A percentile compares a stretch with the other conserved stretches of the same genome.
phyloP scores from a whole-genome alignment of 2,888 invertebrate species.

The Eupithecia centaureata region DNA sequence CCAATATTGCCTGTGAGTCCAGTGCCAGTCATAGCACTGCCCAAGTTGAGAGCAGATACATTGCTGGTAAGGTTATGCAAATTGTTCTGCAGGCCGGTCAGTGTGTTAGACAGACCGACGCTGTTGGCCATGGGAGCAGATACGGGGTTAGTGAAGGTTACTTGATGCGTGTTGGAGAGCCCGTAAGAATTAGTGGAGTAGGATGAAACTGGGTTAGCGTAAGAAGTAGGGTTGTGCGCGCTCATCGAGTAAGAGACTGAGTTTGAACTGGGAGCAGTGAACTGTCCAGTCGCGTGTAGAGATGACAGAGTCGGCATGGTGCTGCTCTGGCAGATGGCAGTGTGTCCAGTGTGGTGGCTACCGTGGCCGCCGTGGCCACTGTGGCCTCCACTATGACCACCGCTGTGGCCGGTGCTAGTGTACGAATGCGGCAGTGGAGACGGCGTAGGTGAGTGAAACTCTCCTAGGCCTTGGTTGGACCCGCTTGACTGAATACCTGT shows the following conservation, averaged over 20 bases:
- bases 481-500: conserved; percentile 86
- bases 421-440: conserved; percentile 84
- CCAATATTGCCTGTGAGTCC: conserved; percentile 80
- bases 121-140: conserved; percentile 79
- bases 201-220: conserved; percentile 80
- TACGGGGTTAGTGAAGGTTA: conserved; percentile 80
- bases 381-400: conserved; percentile 40
- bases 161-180: conserved; percentile 78
- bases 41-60: conserved; percentile 73
- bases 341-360: conserved; percentile 55
- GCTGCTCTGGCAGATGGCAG: conserved; percentile 85
- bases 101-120: conserved; percentile 77
- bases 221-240: conserved; percentile 80
- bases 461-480: conserved; percentile 88
- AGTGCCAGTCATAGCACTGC: conserved; percentile 74
- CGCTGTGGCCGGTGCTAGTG: conserved; percentile 62
- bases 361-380: conserved; percentile 40
- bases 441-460: conserved; percentile 85
- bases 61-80: conserved; percentile 76
- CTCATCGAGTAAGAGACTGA: conserved; percentile 80
- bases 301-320: conserved; percentile 86
- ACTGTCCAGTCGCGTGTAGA: conserved; percentile 74
- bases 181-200: conserved; percentile 77
- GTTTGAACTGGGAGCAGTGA: conserved; percentile 77
- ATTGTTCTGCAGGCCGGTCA: conserved; percentile 78